Evolutionary conservation across 2,113 vertebrate species (phyloP).

Genomic region (Chauna torquata): DNA sequence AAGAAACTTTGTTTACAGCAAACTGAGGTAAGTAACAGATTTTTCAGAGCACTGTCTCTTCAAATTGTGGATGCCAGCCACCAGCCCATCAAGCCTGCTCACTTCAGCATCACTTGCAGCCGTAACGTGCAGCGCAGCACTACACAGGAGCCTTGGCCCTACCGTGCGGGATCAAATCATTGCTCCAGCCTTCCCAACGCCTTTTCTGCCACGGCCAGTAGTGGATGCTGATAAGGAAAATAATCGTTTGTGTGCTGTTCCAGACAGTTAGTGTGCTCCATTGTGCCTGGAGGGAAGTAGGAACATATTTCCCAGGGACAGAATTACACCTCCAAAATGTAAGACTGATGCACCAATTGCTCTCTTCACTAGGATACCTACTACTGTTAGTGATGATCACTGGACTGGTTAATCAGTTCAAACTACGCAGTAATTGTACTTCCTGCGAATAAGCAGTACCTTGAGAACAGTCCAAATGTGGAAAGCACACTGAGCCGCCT

Average conservation of each 20-base stretch:
- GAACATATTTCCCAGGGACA: background rate
- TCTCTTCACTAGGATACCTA: constrained; percentile 37
- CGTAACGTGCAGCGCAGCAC: background rate
- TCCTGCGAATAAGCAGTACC: background rate
- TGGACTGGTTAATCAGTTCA: constrained; percentile 6
- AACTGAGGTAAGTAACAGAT: background rate
- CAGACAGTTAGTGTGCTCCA: too few species aligned
- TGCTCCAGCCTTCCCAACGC: background rate
- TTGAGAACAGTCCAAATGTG: background rate
- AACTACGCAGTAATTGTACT: background rate
- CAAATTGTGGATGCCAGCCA: background rate
- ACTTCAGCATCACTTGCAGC: background rate
- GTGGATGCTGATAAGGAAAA: background rate
- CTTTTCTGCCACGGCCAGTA: background rate
- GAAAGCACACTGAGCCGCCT: background rate
- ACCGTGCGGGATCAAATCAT: background rate
- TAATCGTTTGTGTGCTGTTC: background rate
- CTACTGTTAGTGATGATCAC: constrained; percentile 29
- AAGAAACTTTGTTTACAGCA: background rate
- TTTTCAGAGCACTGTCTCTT: background rate
- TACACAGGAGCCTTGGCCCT: background rate
- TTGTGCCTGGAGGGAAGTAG: background rate
- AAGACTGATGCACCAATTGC: constrained; percentile 49
- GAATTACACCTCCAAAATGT: background rate
- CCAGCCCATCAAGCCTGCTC: background rate